Conservation (phyloP, 1,140 invertebrate genomes). For the Drosophila ficusphila region DNA sequence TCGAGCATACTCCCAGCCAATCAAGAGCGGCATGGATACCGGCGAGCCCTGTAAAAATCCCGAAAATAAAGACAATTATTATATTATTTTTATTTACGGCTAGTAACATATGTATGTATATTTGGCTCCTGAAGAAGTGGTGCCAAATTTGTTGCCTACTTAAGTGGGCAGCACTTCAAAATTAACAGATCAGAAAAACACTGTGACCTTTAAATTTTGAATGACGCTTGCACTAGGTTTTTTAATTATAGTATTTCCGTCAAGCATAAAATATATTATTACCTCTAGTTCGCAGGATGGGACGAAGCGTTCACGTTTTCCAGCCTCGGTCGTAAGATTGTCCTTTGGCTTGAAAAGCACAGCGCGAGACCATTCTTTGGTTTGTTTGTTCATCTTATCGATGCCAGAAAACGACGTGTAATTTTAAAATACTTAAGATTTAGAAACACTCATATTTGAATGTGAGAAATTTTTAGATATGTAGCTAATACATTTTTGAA, state of each 20-base stretch:
- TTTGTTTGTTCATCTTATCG: slow-evolving; percentile 11
- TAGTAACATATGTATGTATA: no score
- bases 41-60: slow-evolving; percentile 25
- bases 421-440: not conserved
- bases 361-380: slow-evolving; percentile 48
- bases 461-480: not conserved
- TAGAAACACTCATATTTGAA: not conserved
- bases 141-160: not conserved
- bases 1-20: slow-evolving; percentile 63
- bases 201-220: not conserved
- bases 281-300: slow-evolving; percentile 53
- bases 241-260: no score
- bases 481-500: slow-evolving; percentile 1
- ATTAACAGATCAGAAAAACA: no score
- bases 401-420: not conserved
- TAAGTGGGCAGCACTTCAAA: not conserved
- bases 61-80: not conserved
- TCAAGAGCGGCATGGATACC: slow-evolving; percentile 25
- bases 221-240: no score
- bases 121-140: no score
- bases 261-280: not conserved
- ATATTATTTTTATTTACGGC: no score
- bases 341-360: slow-evolving; percentile 29
- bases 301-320: slow-evolving; percentile 25
- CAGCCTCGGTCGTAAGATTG: slow-evolving; percentile 52